Conservation (phyloP, 2,888 invertebrate genomes). For the Slavum lentiscoides region DNA sequence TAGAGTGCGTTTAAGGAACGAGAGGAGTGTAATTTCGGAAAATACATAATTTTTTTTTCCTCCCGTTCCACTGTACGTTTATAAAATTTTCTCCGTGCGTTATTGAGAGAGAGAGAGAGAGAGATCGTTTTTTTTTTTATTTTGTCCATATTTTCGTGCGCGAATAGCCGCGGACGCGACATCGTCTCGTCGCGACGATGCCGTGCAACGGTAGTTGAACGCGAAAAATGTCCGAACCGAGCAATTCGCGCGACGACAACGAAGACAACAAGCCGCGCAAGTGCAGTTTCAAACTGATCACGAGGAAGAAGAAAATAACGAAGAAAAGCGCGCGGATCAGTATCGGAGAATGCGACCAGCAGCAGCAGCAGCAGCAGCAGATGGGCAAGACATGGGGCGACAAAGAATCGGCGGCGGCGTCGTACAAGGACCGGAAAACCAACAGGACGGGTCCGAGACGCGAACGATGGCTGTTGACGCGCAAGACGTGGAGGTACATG, state of each 20-base stretch:
- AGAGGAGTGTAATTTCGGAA: too few relatives aligned
- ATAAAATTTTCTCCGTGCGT: too few relatives aligned
- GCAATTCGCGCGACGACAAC: constrained; percentile 19
- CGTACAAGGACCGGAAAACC: constrained; percentile 60
- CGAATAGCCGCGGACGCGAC: too few relatives aligned
- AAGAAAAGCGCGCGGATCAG: constrained; percentile 39
- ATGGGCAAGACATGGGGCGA: constrained; percentile 45
- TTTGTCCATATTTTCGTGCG: too few relatives aligned
- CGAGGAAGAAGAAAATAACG: constrained; percentile 44
- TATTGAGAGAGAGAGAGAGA: too few relatives aligned
- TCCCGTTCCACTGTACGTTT: too few relatives aligned
- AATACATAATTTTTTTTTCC: too few relatives aligned
- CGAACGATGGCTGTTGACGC: constrained; percentile 83
- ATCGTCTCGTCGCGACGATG: too few relatives aligned
- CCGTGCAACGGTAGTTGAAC: too few relatives aligned
- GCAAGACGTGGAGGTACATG: constrained; percentile 92
- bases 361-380: background rate
- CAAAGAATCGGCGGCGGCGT: constrained; percentile 10
- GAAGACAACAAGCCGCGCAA: constrained; percentile 36
- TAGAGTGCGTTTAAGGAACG: too few relatives aligned
- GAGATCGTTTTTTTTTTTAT: too few relatives aligned
- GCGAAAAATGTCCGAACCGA: constrained; percentile 38
- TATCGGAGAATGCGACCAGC: constrained; percentile 33
- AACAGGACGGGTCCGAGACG: constrained; percentile 66
- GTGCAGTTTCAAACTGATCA: constrained; percentile 40